These are phyloP conservation scores for Malurus leucopterus DNA, from an alignment of 2,797 vertebrate genomes.

Conservation along the genomic window DNA sequence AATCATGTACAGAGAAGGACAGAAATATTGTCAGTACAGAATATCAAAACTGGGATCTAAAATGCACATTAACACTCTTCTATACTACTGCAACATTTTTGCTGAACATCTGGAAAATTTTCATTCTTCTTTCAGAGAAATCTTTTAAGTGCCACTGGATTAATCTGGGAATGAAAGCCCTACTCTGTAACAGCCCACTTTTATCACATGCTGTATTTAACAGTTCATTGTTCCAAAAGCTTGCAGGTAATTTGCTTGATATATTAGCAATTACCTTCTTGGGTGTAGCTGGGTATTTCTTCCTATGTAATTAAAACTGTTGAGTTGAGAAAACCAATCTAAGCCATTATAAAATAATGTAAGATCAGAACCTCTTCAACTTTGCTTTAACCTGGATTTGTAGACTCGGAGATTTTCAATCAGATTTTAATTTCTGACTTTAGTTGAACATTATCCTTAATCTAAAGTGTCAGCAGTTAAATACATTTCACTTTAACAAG, in stretches of 20 bases:
- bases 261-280: constrained; percentile 37
- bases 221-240: constrained; percentile 9
- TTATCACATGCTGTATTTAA: constrained; percentile 35
- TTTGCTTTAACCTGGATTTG: constrained; percentile 44
- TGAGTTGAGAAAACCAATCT: constrained; percentile 40
- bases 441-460: constrained; percentile 21
- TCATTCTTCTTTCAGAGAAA: background rate
- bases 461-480: constrained; percentile 32
- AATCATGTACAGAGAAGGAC: background rate
- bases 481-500: constrained; percentile 25
- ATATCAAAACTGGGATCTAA: background rate
- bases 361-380: constrained; percentile 40
- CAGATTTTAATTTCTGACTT: constrained; percentile 43
- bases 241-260: constrained; percentile 43
- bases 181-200: background rate
- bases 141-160: background rate
- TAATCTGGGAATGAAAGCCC: constrained; percentile 7
- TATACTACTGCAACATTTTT: background rate
- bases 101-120: background rate
- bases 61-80: background rate
- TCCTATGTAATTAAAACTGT: constrained; percentile 41
- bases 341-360: constrained; percentile 20
- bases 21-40: background rate
- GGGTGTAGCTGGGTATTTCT: constrained; percentile 4
- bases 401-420: constrained; percentile 1